Base-by-base conservation (phyloP, 2,113 vertebrate species). In the Stigmatopora nigra region DNA sequence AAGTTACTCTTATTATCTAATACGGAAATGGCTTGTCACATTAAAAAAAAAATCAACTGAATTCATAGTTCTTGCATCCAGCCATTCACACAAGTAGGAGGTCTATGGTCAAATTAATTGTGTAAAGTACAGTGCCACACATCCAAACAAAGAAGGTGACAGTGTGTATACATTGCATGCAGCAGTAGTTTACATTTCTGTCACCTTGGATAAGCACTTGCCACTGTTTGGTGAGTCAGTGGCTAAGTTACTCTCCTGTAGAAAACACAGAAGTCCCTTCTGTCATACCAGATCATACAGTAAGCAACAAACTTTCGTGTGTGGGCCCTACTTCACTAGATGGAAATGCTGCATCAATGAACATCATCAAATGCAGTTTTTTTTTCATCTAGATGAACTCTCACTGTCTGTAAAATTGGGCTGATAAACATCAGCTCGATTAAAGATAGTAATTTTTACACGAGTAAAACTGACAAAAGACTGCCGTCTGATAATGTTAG, bases 161-260 rank as follows among this genome's bases (percentile, higher is more conserved):
- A 25, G 5, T 47, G 41, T 53, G 52, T 41, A 22, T 63, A 52
- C n/a, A 13, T 57, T 3, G 17, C 41, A 47, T 55, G n/a, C n/a
- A 61, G 38, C 36, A 48, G 9, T 19, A 45, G 7, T 48, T 52
- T 19, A n/a, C 60, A 63, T 20, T 68, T 41, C 20, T 60, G 53
- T 48, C 2, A 12, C 22, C 17, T 48, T 69, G n/a, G 71, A 56
- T 73, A 67, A 72, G 68, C 70, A 56, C 72, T 72, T 69, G n/a
- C 61, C 31, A 14, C 51, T 47, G 25, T 67, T 69, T 71, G 8
- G 38, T 64, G 48, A 69, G 46, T 69, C 60, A 71, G 68, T 65
- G 56, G 20, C 62, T 68, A 17, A 52, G 62, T 57, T 67, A 61
- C 14, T 31, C 10, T 10, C 35, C 46, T 9, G 17, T 70, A 41